These are phyloP conservation scores for Trematocara variabile DNA, from an alignment of 2,113 vertebrate species.

Conservation along the genomic window DNA sequence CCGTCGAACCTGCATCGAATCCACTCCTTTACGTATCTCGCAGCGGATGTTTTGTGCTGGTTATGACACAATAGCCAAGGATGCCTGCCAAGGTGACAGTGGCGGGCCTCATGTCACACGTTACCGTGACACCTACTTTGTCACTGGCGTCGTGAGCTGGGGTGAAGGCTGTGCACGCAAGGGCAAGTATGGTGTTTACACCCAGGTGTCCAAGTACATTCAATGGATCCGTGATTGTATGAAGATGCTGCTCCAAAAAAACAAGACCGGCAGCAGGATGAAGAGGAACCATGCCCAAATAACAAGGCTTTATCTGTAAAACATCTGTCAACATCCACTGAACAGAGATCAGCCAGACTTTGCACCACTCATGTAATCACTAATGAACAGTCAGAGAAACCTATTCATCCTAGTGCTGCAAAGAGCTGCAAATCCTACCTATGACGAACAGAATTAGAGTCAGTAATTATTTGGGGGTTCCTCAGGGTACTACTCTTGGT, in stretches of 20 bases:
- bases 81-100: conserved; percentile 93
- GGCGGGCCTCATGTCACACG: conserved; percentile 90
- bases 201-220: conserved; percentile 84
- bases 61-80: conserved; percentile 74
- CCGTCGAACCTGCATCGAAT: conserved; percentile 79
- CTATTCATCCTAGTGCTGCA: not conserved
- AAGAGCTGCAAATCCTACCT: not conserved
- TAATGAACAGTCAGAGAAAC: not conserved
- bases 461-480: not conserved
- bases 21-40: conserved; percentile 76
- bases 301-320: conserved; percentile 9
- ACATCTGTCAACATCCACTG: not conserved
- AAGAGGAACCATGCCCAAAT: conserved; percentile 22
- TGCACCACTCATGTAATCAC: not conserved
- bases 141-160: conserved; percentile 94
- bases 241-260: not conserved
- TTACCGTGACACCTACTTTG: conserved; percentile 79
- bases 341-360: not conserved
- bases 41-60: conserved; percentile 94
- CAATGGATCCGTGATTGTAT: conserved; percentile 76
- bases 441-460: not conserved
- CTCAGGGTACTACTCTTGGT: not conserved
- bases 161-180: conserved; percentile 89
- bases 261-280: not conserved
- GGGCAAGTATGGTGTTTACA: conserved; percentile 91